Evolutionary conservation across 2,888 invertebrate genomes (phyloP).

Genomic region (Iselma pallidipennis): DNA sequence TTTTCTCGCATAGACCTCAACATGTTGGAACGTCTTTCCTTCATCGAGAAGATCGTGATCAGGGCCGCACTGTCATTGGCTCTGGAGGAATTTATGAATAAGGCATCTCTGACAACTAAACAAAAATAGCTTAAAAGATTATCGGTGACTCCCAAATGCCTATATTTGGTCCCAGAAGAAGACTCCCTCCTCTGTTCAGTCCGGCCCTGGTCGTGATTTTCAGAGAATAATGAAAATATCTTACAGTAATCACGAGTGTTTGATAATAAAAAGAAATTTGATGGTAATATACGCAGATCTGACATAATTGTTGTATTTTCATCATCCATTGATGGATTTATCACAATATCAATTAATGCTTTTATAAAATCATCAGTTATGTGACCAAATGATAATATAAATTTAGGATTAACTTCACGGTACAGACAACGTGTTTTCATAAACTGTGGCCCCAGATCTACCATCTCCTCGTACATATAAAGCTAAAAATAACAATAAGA

Average conservation of each 20-base stretch:
- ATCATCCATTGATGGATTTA: slow-evolving; percentile 29
- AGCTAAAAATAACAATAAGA: slow-evolving; percentile 54
- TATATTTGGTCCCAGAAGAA: too few relatives aligned
- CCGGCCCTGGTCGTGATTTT: too few relatives aligned
- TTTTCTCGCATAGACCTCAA: too few relatives aligned
- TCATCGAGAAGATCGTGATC: too few relatives aligned
- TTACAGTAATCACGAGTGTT: slow-evolving; percentile 63
- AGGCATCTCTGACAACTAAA: too few relatives aligned
- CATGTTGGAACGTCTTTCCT: too few relatives aligned
- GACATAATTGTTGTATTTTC: slow-evolving; percentile 29
- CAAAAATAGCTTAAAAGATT: too few relatives aligned
- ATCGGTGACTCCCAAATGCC: too few relatives aligned
- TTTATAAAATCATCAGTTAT: slow-evolving; percentile 59
- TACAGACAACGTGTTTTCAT: slow-evolving; percentile 62
- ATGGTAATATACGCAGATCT: slow-evolving; percentile 48
- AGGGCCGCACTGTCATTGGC: too few relatives aligned
- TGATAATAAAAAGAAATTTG: slow-evolving; percentile 62
- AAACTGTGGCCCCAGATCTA: slow-evolving; percentile 67
- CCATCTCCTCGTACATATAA: slow-evolving; percentile 68
- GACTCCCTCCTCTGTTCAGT: too few relatives aligned
- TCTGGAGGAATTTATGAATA: too few relatives aligned
- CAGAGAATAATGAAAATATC: slow-evolving; percentile 35
- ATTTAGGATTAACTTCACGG: slow-evolving; percentile 64
- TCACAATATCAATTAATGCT: slow-evolving; percentile 39
- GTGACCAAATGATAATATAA: slow-evolving; percentile 61